Base-by-base conservation (phyloP, 2,888 invertebrate genomes). In the Neoaliturus tenellus region DNA sequence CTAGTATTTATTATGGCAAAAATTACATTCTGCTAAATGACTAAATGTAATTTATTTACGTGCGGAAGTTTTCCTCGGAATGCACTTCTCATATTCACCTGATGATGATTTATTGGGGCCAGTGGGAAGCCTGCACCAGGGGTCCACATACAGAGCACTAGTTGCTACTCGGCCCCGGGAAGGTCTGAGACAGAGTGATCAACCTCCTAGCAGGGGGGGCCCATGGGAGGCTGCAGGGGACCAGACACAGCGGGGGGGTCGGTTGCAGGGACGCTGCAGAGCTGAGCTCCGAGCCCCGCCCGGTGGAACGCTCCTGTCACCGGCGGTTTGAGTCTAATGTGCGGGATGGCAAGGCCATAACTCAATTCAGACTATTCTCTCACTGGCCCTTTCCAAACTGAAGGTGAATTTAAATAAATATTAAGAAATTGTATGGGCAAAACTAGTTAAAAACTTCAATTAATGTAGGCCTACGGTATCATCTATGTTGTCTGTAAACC, bases 361-460 rank as follows among this genome's bases (percentile, higher is more conserved):
- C 95, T 95, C 95, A 95, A 95, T 95, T 95, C 95, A 95, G 95
- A 95, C 95, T 95, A 95, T 92, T 95, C 95, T 95, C 93, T 93
- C 91, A 92, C 93, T 94, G 94, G 92, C 92, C 91, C 71, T 23
- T 23, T n/a, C 39, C 5, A 14, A 23, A 69, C 73, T 62, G 62
- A 62, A 62, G 62, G 62, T 62, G 62, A 55, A 62, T 17, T 28
- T 62, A 23, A 48, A 4, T 39, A 39, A 39, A 39, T 8, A n/a
- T n/a, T n/a, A n/a, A n/a, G n/a, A n/a, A n/a, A n/a, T n/a, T n/a
- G n/a, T n/a, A n/a, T n/a, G n/a, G n/a, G n/a, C n/a, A n/a, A n/a
- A n/a, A n/a, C n/a, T n/a, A n/a, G n/a, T n/a, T n/a, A n/a, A n/a
- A n/a, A n/a, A n/a, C n/a, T n/a, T n/a, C n/a, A n/a, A n/a, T n/a